Evolutionary conservation across 2,888 invertebrate genomes (phyloP).

Genomic region (Drosophila dives): DNA sequence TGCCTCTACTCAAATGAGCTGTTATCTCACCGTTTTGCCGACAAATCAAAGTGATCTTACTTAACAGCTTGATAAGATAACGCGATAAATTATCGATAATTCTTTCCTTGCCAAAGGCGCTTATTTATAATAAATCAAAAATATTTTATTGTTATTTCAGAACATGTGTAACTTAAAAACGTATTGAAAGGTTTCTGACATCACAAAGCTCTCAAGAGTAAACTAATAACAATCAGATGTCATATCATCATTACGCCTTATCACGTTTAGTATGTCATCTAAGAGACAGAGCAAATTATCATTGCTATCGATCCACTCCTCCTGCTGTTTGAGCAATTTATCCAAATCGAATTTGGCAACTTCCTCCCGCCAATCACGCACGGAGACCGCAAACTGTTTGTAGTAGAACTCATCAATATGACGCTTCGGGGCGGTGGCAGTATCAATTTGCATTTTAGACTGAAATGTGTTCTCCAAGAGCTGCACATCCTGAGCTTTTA

Average conservation of each 20-base stretch:
- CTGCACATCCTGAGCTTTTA: slow-evolving; percentile 78
- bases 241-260: slow-evolving; percentile 71
- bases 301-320: slow-evolving; percentile 89
- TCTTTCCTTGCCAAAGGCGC: not conserved
- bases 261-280: slow-evolving; percentile 88
- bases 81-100: not conserved
- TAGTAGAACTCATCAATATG: slow-evolving; percentile 73
- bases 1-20: slow-evolving; percentile 4
- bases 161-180: slow-evolving; percentile 7
- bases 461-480: slow-evolving; percentile 86
- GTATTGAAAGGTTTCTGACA: slow-evolving; percentile 2
- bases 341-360: slow-evolving; percentile 87
- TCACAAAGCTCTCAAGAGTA: slow-evolving; percentile 2
- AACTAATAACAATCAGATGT: slow-evolving; percentile 81
- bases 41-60: not conserved
- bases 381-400: slow-evolving; percentile 84
- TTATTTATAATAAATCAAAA: slow-evolving; percentile 10
- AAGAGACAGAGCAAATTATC: slow-evolving; percentile 89
- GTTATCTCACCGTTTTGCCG: not conserved
- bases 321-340: slow-evolving; percentile 87
- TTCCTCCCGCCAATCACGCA: slow-evolving; percentile 87
- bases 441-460: slow-evolving; percentile 84
- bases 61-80: not conserved
- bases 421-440: slow-evolving; percentile 29
- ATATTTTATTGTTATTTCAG: slow-evolving; percentile 22